Base-by-base conservation (phyloP, 2,797 vertebrate genomes). In the Galaxias olidus region DNA sequence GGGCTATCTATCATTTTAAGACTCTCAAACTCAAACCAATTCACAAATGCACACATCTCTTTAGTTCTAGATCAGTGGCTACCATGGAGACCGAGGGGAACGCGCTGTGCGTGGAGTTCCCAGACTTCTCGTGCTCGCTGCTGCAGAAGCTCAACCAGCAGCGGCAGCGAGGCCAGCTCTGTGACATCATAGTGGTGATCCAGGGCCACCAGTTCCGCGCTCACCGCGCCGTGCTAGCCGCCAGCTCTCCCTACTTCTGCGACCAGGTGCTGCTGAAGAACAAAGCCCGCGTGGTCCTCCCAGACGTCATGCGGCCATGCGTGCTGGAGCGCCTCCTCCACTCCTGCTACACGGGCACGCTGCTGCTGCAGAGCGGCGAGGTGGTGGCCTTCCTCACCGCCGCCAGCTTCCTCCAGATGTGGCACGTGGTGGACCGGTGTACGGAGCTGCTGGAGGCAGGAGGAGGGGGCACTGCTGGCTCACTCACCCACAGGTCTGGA, bases 401-500 rank as follows among this genome's bases (percentile, higher is more conserved):
- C 0, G 94, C 94, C 0, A 95, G 94, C 76, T 95, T 95, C 72
- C 92, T 95, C 49, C 94, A 95, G 80, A 95, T 95, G 94, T 95
- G 94, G 94, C 94, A 95, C 0, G 93, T 95, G 40, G 94, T 95
- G 8, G 94, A 95, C 86, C 94, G 94, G 69, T 95, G 94, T 81
- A 95, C 94, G 0, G 94, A 95, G 73, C 93, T 95, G 48, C 75
- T 95, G 9, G 93, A 79, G 44, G 59, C 53, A 9, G 93, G 63
- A 89, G 93, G 63, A 89, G 92, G 43, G 90, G 12, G 91, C 66
- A 90, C 90, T 1, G 87, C 90, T 0, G 86, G 93, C 17, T 12
- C 68, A 18, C 46, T 44, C 14, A 13, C 48, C 1, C 58, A 53
- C 19, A 67, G 53, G 81, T 90, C 41, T 91, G 88, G 69, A 91